Evolutionary conservation across 2,888 invertebrate genomes (phyloP).

Genomic region (Epicampocera succincta): DNA sequence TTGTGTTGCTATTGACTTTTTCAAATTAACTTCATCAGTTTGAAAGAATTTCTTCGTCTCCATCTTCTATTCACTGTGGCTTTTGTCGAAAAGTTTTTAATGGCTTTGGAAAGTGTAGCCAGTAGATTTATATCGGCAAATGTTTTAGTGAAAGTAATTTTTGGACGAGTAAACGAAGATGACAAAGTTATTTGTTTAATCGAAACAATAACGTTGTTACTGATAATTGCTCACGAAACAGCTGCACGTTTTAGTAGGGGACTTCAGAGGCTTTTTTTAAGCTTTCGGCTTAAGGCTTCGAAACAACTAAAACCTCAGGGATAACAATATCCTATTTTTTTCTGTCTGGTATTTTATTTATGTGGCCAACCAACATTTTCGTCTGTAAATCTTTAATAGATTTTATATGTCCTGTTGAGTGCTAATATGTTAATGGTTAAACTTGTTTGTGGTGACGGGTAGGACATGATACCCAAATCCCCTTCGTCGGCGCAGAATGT

Average conservation of each 20-base stretch:
- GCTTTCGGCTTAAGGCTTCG: no score
- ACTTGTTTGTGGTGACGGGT: no score
- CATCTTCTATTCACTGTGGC: background rate
- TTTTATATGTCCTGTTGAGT: no score
- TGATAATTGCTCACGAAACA: slow-evolving; percentile 37
- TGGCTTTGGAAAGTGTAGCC: slow-evolving; percentile 7
- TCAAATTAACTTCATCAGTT: slow-evolving; percentile 65
- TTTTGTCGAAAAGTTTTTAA: slow-evolving; percentile 11
- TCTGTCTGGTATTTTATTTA: no score
- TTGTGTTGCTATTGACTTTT: slow-evolving; percentile 56
- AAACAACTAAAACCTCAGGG: no score
- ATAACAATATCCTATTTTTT: no score
- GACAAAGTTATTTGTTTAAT: slow-evolving; percentile 37
- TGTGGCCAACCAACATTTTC: no score
- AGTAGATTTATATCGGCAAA: slow-evolving; percentile 12
- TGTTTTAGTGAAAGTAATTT: slow-evolving; percentile 22
- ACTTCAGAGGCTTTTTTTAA: background rate
- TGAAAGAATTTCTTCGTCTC: slow-evolving; percentile 22
- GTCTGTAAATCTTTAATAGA: no score
- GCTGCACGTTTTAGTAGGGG: background rate
- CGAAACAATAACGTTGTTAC: slow-evolving; percentile 47
- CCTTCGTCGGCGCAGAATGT: no score
- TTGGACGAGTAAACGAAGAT: slow-evolving; percentile 7
- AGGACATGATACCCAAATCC: no score
- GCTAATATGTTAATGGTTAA: no score